Conservation (phyloP, 2,797 vertebrate genomes). For the Perodicticus potto region DNA sequence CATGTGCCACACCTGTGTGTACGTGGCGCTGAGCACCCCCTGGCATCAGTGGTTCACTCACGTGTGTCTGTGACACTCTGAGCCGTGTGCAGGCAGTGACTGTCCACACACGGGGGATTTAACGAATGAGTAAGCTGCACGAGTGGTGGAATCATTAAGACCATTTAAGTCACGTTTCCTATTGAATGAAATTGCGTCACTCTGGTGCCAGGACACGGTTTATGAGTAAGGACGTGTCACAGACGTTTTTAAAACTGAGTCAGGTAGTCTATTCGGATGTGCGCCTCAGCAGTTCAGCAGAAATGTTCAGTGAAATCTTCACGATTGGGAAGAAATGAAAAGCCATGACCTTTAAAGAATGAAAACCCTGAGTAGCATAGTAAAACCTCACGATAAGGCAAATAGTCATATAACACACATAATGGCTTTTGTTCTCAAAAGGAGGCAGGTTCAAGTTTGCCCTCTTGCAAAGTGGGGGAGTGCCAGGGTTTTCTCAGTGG, state of each 20-base stretch:
- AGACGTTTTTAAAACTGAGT: not conserved
- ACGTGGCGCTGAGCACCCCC: too few species aligned
- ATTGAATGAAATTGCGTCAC: not conserved
- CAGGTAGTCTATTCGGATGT: not conserved
- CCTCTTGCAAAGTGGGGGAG: rapidly evolving
- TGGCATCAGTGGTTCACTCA: rapidly evolving
- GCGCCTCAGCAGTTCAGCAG: not conserved
- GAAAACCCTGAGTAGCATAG: not conserved
- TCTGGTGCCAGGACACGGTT: not conserved
- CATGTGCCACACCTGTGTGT: not conserved
- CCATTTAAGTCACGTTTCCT: not conserved
- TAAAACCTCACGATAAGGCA: not conserved
- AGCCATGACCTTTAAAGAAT: constrained; percentile 53
- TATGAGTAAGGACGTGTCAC: not conserved
- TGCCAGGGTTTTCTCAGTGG: not conserved
- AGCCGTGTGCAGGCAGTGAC: not conserved
- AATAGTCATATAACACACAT: not conserved
- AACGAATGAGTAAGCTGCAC: not conserved
- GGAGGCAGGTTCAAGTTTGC: not conserved
- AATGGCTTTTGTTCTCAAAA: not conserved
- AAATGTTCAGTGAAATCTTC: constrained; percentile 55
- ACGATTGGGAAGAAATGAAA: constrained; percentile 49
- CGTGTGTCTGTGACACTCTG: rapidly evolving
- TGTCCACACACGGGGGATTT: not conserved
- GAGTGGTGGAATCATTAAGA: not conserved